Evolutionary conservation across 2,888 invertebrate genomes (phyloP), one percentile per base, ranked within the genome.

Genomic region (Drosophila koepferae): DNA sequence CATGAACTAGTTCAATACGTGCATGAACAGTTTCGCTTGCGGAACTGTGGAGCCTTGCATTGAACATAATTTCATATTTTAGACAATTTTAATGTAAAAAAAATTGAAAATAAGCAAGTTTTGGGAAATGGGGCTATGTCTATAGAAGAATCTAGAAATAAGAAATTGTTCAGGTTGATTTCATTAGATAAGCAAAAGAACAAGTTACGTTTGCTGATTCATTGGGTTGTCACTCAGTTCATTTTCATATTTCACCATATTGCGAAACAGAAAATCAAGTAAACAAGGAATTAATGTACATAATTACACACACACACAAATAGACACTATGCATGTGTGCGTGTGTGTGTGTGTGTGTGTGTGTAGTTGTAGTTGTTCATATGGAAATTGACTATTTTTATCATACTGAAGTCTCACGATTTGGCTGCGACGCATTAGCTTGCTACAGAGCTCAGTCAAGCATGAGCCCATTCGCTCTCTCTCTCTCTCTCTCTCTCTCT

Each of bases 11-110:
- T 58, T 44, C 34, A 44, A 41, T 41, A 31, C 0, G 55, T 71
- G 77, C 77, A 77, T 60, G 65, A 75, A 41, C 18, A 53, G 41
- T 28, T 34, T 61, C 34, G 31, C 31, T 12, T 3, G 9, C 23
- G 40, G 77, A 31, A 46, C 51, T 61, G 72, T 63, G 75, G 62
- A 76, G 75, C 55, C 56, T 53, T 63, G 23, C 4, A 51, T 53
- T 48, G 65, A 66, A 7, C 10, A 0, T 4, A 16, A 8, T 20
- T 8, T 8, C 2, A 44, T 20, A 34, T 34, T 34, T 34, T 34
- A 10, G 2, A 8, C 8, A 34, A 34, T 12, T 28, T 28, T 28
- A 28, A 28, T 5, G 5, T 5, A 6, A 28, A 28, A 5, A 5
- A 6, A 0, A 28, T 28, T 28, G 2, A 5, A 6, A 28, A 28